These are phyloP conservation scores for Diorhabda carinulata DNA, from an alignment of 1,140 invertebrate genomes.

Conservation along the genomic window DNA sequence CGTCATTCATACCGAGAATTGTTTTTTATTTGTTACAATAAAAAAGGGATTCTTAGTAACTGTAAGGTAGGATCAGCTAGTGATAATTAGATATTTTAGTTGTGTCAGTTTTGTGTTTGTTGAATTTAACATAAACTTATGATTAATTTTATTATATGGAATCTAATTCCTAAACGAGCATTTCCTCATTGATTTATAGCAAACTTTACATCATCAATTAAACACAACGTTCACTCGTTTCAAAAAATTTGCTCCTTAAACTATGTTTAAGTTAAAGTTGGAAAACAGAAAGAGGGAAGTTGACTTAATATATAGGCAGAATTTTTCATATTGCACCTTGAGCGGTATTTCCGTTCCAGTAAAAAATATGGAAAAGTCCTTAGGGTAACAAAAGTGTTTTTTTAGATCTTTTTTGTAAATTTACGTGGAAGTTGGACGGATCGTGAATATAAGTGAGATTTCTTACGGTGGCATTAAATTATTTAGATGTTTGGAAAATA, in stretches of 20 bases:
- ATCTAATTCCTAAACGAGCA: too few relatives aligned
- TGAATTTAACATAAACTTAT: too few relatives aligned
- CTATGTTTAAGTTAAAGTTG: conserved; percentile 19
- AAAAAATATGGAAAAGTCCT: conserved; percentile 4
- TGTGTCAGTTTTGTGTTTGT: too few relatives aligned
- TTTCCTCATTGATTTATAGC: too few relatives aligned
- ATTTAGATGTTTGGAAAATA: not conserved
- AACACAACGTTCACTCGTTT: conserved; percentile 16
- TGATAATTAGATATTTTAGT: too few relatives aligned
- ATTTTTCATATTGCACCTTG: conserved; percentile 20
- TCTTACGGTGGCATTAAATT: not conserved
- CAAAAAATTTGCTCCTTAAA: conserved; percentile 13
- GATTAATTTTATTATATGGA: too few relatives aligned
- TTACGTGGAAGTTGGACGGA: not conserved
- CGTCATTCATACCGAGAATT: too few relatives aligned
- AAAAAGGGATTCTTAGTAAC: too few relatives aligned
- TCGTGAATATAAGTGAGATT: not conserved
- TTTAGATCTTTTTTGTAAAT: not conserved
- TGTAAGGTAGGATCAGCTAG: too few relatives aligned
- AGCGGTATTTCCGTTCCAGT: conserved; percentile 6
- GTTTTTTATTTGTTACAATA: too few relatives aligned
- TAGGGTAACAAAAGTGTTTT: not conserved
- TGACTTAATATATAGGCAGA: conserved; percentile 15
- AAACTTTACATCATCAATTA: too few relatives aligned
- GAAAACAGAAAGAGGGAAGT: conserved; percentile 12